Base-by-base conservation (phyloP, 2,797 vertebrate species). In the Muscicapa striata region DNA sequence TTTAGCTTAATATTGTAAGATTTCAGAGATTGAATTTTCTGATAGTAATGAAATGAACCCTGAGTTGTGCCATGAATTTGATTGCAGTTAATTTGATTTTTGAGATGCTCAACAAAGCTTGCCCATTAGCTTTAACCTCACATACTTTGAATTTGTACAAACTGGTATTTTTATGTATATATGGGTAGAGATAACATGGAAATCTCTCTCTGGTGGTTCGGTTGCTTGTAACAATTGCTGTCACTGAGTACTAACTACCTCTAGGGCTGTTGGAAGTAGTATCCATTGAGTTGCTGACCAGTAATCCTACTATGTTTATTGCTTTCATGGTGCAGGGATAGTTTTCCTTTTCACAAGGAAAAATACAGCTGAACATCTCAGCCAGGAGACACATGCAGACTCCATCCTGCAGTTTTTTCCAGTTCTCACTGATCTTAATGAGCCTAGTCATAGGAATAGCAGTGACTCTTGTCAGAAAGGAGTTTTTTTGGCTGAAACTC, bases 1-100 rank as follows among this genome's bases (percentile, higher is more conserved):
- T 93, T 97, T 96, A 97, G 95, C 93, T 91, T 96, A 96, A 97
- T 97, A 97, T 38, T 75, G 88, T 96, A 97, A 97, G 96, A 97
- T 97, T 97, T 97, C 97, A 96, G 91, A 96, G 96, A 96, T 93
- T 94, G 89, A 90, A 96, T 96, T 97, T 91, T 91, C 93, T 95
- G 87, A 95, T 95, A 94, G 94, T 95, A 96, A 96, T 97, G 96
- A 97, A 96, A 95, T 93, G 92, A 96, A 91, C 74, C 79, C 83
- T 95, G 94, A 94, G 90, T 91, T 96, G 87, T 84, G 85, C 94
- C 88, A 89, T 96, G 95, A 94, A 95, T 96, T 96, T 95, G 93
- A 94, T 91, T 92, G 93, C 72, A 91, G 87, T 93, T 95, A 97
- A 96, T 95, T 96, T 94, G 87, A 96, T 95, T 97, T 96, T 94